Conservation (phyloP, 2,797 vertebrate species). For the Anableps anableps region DNA sequence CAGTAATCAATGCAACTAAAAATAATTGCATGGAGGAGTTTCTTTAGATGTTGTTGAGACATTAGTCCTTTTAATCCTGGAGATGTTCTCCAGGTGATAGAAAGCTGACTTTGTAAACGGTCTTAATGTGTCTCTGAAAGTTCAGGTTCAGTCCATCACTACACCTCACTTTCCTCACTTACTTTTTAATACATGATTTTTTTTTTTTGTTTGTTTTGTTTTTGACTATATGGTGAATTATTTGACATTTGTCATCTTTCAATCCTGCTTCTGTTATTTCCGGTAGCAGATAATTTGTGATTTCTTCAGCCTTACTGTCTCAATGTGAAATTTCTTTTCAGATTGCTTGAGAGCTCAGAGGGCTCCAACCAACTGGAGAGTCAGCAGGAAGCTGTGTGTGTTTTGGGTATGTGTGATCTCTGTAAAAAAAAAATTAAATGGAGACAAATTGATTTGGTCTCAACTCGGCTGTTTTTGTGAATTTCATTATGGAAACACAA, state of each 20-base stretch:
- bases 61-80: too few species aligned
- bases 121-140: too few species aligned
- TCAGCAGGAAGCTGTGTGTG: constrained; percentile 14
- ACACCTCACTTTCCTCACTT: background rate
- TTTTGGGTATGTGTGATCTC: constrained; percentile 1
- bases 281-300: background rate
- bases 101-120: too few species aligned
- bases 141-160: too few species aligned
- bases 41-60: too few species aligned
- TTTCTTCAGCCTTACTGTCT: background rate
- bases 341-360: background rate
- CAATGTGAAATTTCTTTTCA: constrained; percentile 5
- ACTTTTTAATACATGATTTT: background rate
- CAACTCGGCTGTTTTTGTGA: constrained; percentile 5
- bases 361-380: constrained; percentile 22
- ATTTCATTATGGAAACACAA: constrained; percentile 16
- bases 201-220: background rate
- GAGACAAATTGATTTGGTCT: constrained; percentile 24
- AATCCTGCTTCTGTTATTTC: background rate
- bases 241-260: background rate
- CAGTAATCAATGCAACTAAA: too few species aligned
- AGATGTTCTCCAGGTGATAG: too few species aligned
- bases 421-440: constrained; percentile 9
- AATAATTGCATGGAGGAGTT: too few species aligned
- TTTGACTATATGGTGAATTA: background rate